A percentile compares a stretch with the other conserved stretches of the same genome.
Conservation (phyloP, 1,140 invertebrate species). For the Drosophila paulistorum region DNA sequence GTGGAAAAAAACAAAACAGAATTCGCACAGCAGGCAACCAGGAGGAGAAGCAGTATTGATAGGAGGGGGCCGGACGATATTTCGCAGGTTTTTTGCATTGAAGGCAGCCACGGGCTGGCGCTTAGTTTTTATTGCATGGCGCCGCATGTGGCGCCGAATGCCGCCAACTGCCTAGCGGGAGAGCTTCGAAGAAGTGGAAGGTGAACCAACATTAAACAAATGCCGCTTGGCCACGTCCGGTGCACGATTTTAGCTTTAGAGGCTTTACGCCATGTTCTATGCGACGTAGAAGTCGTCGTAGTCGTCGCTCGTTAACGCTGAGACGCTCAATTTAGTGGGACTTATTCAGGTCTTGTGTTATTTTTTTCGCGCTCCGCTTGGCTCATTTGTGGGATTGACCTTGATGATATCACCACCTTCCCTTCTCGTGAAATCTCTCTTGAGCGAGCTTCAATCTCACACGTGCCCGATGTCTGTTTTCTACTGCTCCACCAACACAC, state of each 20-base stretch:
- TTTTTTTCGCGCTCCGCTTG: slow-evolving; percentile 45
- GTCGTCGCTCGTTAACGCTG: slow-evolving; percentile 70
- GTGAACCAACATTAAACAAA: slow-evolving; percentile 59
- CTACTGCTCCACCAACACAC: not conserved
- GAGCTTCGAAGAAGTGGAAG: slow-evolving; percentile 17
- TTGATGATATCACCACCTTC: slow-evolving; percentile 73
- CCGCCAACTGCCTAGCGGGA: slow-evolving; percentile 22
- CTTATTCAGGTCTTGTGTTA: slow-evolving; percentile 50
- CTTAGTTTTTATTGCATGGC: slow-evolving; percentile 62
- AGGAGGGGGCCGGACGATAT: slow-evolving; percentile 8
- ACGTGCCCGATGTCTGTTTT: slow-evolving; percentile 39
- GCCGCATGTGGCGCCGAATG: slow-evolving; percentile 62
- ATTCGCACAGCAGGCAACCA: slow-evolving; percentile 21
- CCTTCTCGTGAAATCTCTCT: slow-evolving; percentile 54
- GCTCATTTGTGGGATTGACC: slow-evolving; percentile 61
- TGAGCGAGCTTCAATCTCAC: slow-evolving; percentile 29
- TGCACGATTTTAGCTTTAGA: slow-evolving; percentile 70
- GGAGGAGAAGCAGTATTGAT: not conserved
- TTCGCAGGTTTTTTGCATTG: slow-evolving; percentile 6
- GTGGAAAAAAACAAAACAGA: slow-evolving; percentile 19
- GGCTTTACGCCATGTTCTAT: slow-evolving; percentile 31
- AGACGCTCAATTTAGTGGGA: slow-evolving; percentile 78
- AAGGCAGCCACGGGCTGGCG: slow-evolving; percentile 42
- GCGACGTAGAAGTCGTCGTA: slow-evolving; percentile 31
- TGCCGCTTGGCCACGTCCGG: slow-evolving; percentile 70